These are phyloP conservation scores for Platorchestia sp. DNA, from an alignment of 1,140 invertebrate genomes.

Conservation along the genomic window DNA sequence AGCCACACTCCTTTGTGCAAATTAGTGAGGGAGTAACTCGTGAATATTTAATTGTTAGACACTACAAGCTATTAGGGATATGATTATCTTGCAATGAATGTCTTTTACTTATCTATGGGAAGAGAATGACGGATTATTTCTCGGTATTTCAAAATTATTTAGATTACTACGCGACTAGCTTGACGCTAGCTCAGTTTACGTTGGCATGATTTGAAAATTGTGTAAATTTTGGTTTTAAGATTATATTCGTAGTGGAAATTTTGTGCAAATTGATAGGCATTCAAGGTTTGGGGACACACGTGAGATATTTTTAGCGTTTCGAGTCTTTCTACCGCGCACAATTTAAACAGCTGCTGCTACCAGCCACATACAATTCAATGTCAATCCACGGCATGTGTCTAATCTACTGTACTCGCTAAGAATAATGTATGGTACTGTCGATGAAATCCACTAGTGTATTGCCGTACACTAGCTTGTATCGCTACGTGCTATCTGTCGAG, in stretches of 20 bases:
- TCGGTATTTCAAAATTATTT: too few relatives aligned
- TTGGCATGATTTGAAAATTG: not conserved
- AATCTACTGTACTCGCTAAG: not conserved
- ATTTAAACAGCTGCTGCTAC: not conserved
- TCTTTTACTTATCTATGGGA: too few relatives aligned
- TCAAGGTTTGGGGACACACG: not conserved
- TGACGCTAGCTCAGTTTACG: not conserved
- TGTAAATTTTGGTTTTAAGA: not conserved
- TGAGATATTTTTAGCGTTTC: not conserved
- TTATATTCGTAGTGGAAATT: not conserved
- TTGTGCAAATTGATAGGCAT: not conserved
- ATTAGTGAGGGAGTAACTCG: too few relatives aligned
- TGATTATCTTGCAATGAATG: too few relatives aligned
- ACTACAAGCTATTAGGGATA: too few relatives aligned
- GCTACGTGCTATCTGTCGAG: slow-evolving; percentile 1
- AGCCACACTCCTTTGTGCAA: not conserved
- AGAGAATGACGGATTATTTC: too few relatives aligned
- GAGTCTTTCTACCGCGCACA: not conserved
- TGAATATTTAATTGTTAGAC: too few relatives aligned
- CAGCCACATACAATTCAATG: not conserved
- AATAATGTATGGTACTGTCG: not conserved
- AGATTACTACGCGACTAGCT: too few relatives aligned
- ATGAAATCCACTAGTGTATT: not conserved
- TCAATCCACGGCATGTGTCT: not conserved
- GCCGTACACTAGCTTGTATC: not conserved